Base-by-base conservation (phyloP, 2,113 vertebrate genomes). In the Ageneiosus marmoratus region DNA sequence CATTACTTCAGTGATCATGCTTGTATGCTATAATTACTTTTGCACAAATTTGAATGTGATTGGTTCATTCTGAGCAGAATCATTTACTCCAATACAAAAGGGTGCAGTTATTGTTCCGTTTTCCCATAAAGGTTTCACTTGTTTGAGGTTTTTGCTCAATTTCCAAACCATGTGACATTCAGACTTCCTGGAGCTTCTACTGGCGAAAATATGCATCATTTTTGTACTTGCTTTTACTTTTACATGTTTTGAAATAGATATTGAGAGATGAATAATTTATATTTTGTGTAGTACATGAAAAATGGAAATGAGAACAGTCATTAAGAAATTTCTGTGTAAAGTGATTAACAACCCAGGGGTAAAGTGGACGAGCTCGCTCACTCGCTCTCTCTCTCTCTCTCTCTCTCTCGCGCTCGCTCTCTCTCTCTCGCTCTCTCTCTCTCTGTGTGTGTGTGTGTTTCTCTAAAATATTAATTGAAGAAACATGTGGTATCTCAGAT, bases 401-500 rank as follows among this genome's bases (percentile, higher is more conserved):
- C n/a, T n/a, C n/a, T n/a, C n/a, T n/a, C n/a, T n/a, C n/a, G n/a
- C n/a, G n/a, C n/a, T n/a, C n/a, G n/a, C n/a, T n/a, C n/a, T n/a
- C n/a, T n/a, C n/a, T n/a, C n/a, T n/a, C n/a, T n/a, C n/a, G n/a
- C n/a, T n/a, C n/a, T n/a, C n/a, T n/a, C n/a, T n/a, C n/a, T n/a
- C n/a, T n/a, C n/a, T n/a, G n/a, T n/a, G 22, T 44, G 53, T 8
- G 34, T 84, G 44, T n/a, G 67, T 67, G 10, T 70, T 37, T 46
- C 10, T 48, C 32, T 81, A 50, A 51, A 32, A 74, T 74, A 53
- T 12, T 51, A 8, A 51, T 11, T 51, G 16, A 29, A 73, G 6
- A 9, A 83, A 80, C 48, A 37, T 83, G 73, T 34, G 37, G 58
- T 34, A 73, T 72, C 77, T 80, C 78, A 76, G 83, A 85, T 83